Conservation (phyloP, 1,140 invertebrate genomes). For the Zaprionus vittiger region DNA sequence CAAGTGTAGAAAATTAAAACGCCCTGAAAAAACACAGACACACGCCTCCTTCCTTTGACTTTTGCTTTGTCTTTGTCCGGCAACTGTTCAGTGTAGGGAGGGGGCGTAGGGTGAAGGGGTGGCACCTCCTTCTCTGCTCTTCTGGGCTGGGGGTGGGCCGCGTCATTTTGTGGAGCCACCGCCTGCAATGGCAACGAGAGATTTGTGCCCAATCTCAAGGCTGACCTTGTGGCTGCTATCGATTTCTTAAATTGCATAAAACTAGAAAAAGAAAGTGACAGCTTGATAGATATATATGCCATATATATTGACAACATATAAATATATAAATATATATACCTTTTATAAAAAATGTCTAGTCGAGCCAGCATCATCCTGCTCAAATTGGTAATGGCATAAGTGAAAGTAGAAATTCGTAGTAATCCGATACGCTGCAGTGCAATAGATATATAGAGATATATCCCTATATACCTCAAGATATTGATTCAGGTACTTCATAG, state of each 20-base stretch:
- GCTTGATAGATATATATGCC: not conserved
- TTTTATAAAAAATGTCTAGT: not conserved
- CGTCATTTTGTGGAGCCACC: constrained; percentile 34
- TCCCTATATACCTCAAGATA: too few species aligned
- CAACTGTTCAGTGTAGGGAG: constrained; percentile 1
- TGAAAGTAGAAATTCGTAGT: not conserved
- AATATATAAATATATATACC: constrained; percentile 5
- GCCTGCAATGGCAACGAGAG: constrained; percentile 22
- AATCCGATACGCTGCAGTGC: not conserved
- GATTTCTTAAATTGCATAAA: constrained; percentile 68
- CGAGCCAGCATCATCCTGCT: not conserved
- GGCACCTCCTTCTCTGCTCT: not conserved
- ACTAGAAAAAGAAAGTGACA: constrained; percentile 25
- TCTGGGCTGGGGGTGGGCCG: constrained; percentile 6
- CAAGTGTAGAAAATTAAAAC: constrained; percentile 9
- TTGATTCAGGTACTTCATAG: not conserved
- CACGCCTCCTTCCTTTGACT: not conserved
- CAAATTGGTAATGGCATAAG: not conserved
- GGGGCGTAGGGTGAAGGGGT: not conserved
- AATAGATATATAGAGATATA: not conserved
- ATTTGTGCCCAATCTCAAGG: constrained; percentile 25
- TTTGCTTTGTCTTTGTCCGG: constrained; percentile 28
- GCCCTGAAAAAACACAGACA: not conserved
- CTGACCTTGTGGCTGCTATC: constrained; percentile 73
- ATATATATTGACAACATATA: not conserved